phyloP scores from a whole-genome alignment of 2,888 invertebrate genomes.

The Exephanes ischioxanthus region DNA sequence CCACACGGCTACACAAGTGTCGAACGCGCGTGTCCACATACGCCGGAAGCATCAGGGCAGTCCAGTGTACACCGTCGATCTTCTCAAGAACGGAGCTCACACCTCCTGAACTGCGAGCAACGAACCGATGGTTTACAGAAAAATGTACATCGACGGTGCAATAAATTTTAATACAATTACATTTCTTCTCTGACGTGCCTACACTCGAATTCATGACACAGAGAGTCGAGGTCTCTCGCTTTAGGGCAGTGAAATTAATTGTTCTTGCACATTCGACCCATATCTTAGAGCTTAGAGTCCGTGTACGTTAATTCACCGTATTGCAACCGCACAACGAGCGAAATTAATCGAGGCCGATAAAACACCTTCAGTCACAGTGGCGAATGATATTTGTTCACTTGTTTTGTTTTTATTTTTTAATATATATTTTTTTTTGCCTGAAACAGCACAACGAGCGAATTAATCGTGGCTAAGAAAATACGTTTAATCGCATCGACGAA shows the following conservation, averaged over 20 bases:
- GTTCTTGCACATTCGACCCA: not conserved
- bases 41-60: constrained; percentile 71
- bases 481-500: not conserved
- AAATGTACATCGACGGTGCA: not conserved
- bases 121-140: not conserved
- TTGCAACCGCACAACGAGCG: not conserved
- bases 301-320: constrained; percentile 32
- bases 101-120: not conserved
- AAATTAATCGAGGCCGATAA: not conserved
- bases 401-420: no score
- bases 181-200: not conserved
- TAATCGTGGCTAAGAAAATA: not conserved
- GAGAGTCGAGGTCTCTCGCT: not conserved
- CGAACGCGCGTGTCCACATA: constrained; percentile 75
- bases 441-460: not conserved
- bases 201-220: not conserved
- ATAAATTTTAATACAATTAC: constrained; percentile 22
- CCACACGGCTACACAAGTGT: constrained; percentile 72
- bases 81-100: constrained; percentile 59
- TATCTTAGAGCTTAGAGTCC: constrained; percentile 30
- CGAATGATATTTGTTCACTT: no score
- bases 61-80: constrained; percentile 72
- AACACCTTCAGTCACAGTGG: no score
- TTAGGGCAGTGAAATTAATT: not conserved
- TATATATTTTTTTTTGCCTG: no score